A percentile compares a stretch with the other conserved stretches of the same genome.
Conservation (phyloP, 1,140 invertebrate species). For the Chrysomallon squamiferum region DNA sequence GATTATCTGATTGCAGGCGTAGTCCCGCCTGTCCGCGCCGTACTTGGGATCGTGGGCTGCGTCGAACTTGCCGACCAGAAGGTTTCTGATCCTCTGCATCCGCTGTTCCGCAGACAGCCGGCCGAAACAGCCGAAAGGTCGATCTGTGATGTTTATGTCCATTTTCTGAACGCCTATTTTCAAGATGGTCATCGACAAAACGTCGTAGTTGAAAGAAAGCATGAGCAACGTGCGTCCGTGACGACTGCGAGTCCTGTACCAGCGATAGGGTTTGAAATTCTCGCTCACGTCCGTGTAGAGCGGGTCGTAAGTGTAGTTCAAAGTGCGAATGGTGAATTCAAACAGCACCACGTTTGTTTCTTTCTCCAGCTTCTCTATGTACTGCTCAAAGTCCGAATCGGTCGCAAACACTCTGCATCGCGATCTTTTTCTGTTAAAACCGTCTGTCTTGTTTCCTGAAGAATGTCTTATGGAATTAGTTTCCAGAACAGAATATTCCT, state of each 20-base stretch:
- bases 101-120: slow-evolving; percentile 34
- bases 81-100: slow-evolving; percentile 32
- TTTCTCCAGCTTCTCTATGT: background rate
- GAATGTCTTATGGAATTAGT: no score
- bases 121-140: slow-evolving; percentile 49
- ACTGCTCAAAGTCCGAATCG: no score
- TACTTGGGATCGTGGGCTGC: slow-evolving; percentile 13
- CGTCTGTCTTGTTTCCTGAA: no score
- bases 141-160: slow-evolving; percentile 36
- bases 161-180: slow-evolving; percentile 49
- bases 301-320: slow-evolving; percentile 27
- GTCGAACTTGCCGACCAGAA: slow-evolving; percentile 44
- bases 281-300: slow-evolving; percentile 20
- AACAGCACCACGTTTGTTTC: slow-evolving; percentile 17
- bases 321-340: slow-evolving; percentile 20
- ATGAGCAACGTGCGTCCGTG: slow-evolving; percentile 58
- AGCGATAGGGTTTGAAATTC: slow-evolving; percentile 49
- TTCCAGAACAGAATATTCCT: no score
- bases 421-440: no score
- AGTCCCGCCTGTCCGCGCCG: slow-evolving; percentile 22
- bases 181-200: slow-evolving; percentile 56
- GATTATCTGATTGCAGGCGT: slow-evolving; percentile 56
- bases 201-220: slow-evolving; percentile 58
- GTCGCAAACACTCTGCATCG: no score
- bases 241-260: slow-evolving; percentile 50